Evolutionary conservation across 2,797 vertebrate species (phyloP).

Genomic region (Smutsia gigantea): DNA sequence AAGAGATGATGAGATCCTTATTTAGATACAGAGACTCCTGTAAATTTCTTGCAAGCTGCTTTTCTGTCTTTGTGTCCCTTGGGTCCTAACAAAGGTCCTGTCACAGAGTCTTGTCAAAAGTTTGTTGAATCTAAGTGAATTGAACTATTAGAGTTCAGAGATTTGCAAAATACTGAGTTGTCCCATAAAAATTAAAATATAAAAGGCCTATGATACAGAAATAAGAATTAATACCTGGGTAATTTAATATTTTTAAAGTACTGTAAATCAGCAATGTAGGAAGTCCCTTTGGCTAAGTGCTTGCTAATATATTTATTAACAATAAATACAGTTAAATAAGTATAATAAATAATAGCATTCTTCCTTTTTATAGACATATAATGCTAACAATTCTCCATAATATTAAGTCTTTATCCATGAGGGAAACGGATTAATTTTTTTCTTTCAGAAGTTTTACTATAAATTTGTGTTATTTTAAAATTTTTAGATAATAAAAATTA

Average conservation of each 20-base stretch:
- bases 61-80: background rate
- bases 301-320: background rate
- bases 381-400: background rate
- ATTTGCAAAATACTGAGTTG: background rate
- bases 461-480: background rate
- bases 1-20: background rate
- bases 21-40: background rate
- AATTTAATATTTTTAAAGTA: constrained; percentile 13
- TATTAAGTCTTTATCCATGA: background rate
- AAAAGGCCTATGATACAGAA: background rate
- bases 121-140: background rate
- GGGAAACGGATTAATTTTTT: background rate
- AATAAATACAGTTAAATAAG: background rate
- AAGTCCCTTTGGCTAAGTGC: background rate
- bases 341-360: constrained; percentile 20
- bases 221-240: background rate
- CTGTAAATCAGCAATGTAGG: background rate
- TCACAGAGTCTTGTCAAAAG: background rate
- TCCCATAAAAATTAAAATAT: background rate
- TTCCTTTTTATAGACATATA: background rate
- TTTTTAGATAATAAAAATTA: constrained; percentile 24
- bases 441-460: background rate
- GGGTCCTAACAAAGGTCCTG: background rate
- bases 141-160: constrained; percentile 36
- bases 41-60: background rate